These are phyloP conservation scores for Masnerella sp. DNA, from an alignment of 2,888 invertebrate species.

Conservation along the genomic window DNA sequence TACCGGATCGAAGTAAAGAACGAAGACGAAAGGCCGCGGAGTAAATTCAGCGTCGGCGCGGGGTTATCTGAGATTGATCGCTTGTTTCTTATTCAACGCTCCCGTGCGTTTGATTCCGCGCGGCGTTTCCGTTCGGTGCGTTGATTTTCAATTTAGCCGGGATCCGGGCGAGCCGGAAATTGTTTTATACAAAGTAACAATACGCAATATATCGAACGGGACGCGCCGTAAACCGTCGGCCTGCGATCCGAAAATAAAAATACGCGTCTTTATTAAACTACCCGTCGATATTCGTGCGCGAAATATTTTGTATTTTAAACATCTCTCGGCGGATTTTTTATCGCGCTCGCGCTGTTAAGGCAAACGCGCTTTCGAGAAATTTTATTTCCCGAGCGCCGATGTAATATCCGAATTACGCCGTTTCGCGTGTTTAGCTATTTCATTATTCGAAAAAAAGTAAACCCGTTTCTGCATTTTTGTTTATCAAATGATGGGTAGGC, in stretches of 20 bases:
- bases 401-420: too few species aligned
- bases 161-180: conserved; percentile 55
- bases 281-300: conserved; percentile 16
- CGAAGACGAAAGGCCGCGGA: conserved; percentile 60
- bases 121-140: conserved; percentile 65
- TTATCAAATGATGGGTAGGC: too few species aligned
- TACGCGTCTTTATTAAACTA: conserved; percentile 34
- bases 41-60: conserved; percentile 64
- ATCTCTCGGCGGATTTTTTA: conserved; percentile 8
- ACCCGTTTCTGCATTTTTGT: too few species aligned
- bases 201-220: conserved; percentile 34
- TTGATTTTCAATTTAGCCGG: conserved; percentile 67
- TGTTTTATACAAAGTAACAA: conserved; percentile 50
- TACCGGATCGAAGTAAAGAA: conserved; percentile 62
- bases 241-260: conserved; percentile 16
- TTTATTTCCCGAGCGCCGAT: too few species aligned
- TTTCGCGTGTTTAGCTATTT: too few species aligned
- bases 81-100: conserved; percentile 67
- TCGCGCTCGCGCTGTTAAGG: too few species aligned
- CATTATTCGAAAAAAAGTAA: too few species aligned
- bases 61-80: conserved; percentile 70
- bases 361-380: too few species aligned
- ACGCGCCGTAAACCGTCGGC: conserved; percentile 21
- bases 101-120: conserved; percentile 56
- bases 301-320: conserved; percentile 35